Base-by-base conservation (phyloP, 2,797 vertebrate species). In the Arctocebus calabarensis region DNA sequence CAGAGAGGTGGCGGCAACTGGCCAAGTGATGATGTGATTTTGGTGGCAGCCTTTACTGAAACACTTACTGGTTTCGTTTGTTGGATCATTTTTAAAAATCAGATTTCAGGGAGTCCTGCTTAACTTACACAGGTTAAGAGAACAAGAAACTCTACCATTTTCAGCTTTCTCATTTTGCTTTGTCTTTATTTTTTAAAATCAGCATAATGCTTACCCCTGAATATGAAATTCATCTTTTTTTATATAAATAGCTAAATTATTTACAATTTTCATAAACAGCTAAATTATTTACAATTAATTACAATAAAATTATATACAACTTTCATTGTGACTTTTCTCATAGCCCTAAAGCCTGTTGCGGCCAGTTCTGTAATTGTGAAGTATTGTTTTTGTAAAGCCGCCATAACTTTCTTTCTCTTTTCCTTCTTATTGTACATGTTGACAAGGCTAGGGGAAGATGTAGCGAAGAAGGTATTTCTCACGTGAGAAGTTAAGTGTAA, bases 321-420 rank as follows among this genome's bases (percentile, higher is more conserved):
- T 96, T 92, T 92, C 75, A 82, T 40, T 70, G 7, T 91, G 55
- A 70, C 94, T 96, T 95, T 97, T 96, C 90, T 94, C 84, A 43
- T 68, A 82, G 68, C 32, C 43, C 27, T 91, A 55, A 97, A 94
- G 52, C 84, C 29, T 10, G 23, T 75, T 57, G 27, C 34, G 68
- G 37, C 77, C n/a, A 43, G 32, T 55, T 82, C 40, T 90, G 16
- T 82, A 20, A 52, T 57, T 74, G 48, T 62, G 43, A 71, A 74
- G 57, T 68, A 55, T 34, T 79, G 32, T 88, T 96, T 95, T 83
- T n/a, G 2, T 92, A 27, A 88, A 96, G 77, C 45, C 27, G 62
- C 22, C 13, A 66, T 2, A 57, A 23, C 48, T 57, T 34, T 85
- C 23, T 57, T 40, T 90, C 2, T 29, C 34, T 84, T 45, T 43